Base-by-base conservation (phyloP, 1,140 invertebrate genomes). In the Spodoptera litura region DNA sequence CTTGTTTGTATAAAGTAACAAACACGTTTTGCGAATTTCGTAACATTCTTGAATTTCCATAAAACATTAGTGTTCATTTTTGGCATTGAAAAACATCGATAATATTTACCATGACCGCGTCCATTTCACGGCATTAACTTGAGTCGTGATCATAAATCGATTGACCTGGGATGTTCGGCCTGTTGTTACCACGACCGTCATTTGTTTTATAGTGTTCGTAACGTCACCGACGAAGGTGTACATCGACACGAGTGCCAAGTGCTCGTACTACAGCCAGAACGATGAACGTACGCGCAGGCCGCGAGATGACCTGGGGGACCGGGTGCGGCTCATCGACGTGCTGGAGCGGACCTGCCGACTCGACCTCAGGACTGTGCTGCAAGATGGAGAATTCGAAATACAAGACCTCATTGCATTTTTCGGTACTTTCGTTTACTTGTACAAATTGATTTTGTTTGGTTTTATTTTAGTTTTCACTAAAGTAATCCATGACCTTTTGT, bases 331-430 rank as follows among this genome's bases (percentile, higher is more conserved):
- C 64, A 89, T 91, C n/a, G 85, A 90, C 27, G 81, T 91, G 2
- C 81, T 91, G 55, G 89, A 92, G 35, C 83, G 89, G 53, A 84
- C 81, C 5, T 92, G 85, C 85, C 93, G 86, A 93, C 80, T 91
- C 52, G 89, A 88, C 78, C 83, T 94, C 68, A 93, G 92, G 82
- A 92, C 93, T 20, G 83, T 93, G 1, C 72, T 93, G 10, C 83
- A 88, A 44, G 83, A 91, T 87, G 92, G 88, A 51, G 89, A 93
- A 62, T 84, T 89, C 66, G 94, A 95, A 89, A 89, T 91, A 58
- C 94, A 95, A 79, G 94, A 95, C 83, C 86, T 94, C 58, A 89
- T 92, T 61, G 90, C 91, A 73, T 93, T 94, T 87, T 89, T 95
- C 79, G 94, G 94, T 95, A 94, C 88, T 83, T 83, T 71, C 80